These are phyloP conservation scores for Cervus canadensis DNA, from an alignment of 2,113 vertebrate species.

Conservation along the genomic window DNA sequence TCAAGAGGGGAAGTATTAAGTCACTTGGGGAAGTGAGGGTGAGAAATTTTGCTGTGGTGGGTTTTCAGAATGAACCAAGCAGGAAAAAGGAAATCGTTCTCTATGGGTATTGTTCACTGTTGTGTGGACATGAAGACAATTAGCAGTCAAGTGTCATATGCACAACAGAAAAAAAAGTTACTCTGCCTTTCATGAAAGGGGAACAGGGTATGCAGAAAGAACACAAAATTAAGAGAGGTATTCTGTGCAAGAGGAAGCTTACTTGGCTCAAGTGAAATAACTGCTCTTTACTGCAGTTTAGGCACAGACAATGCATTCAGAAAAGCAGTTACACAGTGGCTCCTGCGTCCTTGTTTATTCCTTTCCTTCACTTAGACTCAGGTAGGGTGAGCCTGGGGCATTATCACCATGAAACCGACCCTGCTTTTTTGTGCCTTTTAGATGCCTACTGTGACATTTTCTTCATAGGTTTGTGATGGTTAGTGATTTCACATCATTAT, in stretches of 20 bases:
- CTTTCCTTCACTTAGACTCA: neutral
- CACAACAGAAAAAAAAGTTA: neutral
- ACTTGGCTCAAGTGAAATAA: neutral
- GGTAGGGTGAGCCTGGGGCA: neutral
- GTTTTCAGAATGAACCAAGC: slow-evolving; percentile 36
- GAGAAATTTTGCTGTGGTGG: neutral
- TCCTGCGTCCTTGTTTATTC: rapidly evolving
- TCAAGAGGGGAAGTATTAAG: neutral
- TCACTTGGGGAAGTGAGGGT: neutral
- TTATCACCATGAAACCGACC: rapidly evolving
- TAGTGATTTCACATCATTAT: neutral
- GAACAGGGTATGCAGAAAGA: neutral
- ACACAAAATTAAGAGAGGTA: neutral
- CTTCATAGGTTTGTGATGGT: neutral
- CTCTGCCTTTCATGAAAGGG: neutral
- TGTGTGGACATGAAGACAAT: neutral
- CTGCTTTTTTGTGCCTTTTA: neutral
- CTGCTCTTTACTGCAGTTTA: neutral
- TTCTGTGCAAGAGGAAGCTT: neutral
- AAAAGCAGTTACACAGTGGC: neutral
- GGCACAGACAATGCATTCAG: neutral
- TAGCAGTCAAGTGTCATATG: neutral
- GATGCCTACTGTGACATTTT: neutral
- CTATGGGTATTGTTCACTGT: neutral
- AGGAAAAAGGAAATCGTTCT: slow-evolving; percentile 52